phyloP scores from a whole-genome alignment of 2,797 vertebrate species.

The Sphenodon punctatus region DNA sequence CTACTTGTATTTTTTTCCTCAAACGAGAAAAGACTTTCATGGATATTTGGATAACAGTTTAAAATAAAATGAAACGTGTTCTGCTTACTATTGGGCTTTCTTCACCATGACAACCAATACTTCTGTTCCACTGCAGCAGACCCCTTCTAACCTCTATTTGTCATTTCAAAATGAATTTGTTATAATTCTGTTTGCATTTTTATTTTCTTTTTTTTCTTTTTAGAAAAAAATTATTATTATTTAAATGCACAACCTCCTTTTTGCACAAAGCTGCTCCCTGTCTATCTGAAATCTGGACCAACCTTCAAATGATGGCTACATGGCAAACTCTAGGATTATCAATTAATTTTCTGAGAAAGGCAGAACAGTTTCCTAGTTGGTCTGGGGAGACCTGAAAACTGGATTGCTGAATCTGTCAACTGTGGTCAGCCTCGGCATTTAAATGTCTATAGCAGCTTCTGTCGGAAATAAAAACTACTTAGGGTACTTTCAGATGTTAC shows the following conservation, averaged over 20 bases:
- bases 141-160: slow-evolving; percentile 41
- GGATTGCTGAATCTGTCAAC: background rate
- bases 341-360: background rate
- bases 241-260: background rate
- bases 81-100: slow-evolving; percentile 3
- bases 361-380: background rate
- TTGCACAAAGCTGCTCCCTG: background rate
- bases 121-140: slow-evolving; percentile 22
- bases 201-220: too few relatives aligned
- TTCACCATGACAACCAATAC: slow-evolving; percentile 58
- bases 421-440: background rate
- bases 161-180: slow-evolving; percentile 31
- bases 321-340: background rate
- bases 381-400: background rate
- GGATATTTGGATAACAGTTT: slow-evolving; percentile 22
- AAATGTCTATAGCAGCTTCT: background rate
- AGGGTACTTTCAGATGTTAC: too few relatives aligned
- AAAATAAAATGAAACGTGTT: slow-evolving; percentile 39
- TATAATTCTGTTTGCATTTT: background rate
- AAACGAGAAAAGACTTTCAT: slow-evolving; percentile 6
- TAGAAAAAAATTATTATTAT: background rate
- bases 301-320: background rate
- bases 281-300: background rate
- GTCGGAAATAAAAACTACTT: background rate
- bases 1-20: slow-evolving; percentile 22